Base-by-base conservation (phyloP, 2,888 invertebrate species). In the Cephus spinipes region DNA sequence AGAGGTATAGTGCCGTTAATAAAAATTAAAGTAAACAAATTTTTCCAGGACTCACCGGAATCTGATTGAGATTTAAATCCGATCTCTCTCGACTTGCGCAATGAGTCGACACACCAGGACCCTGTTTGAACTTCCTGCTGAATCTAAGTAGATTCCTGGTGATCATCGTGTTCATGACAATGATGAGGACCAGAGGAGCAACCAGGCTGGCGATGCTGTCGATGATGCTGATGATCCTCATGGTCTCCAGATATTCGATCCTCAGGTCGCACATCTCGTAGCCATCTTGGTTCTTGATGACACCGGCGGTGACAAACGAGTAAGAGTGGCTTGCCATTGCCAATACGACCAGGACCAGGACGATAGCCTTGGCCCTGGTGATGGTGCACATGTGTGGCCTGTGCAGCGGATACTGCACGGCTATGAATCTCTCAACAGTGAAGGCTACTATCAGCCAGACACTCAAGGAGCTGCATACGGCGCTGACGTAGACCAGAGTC, bases 401-500 rank as follows among this genome's bases (percentile, higher is more conserved):
- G 76, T 93, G 93, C 15, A 94, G 86, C 0, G 94, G 94, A 85
- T 94, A 94, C 83, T 94, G 94, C 0, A 95, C 94, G 4, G 95
- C 95, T 71, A 95, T 94, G 89, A 94, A 95, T 77, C 95, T 91
- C 86, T 95, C 95, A 2, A 94, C 93, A 1, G 95, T 95, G 87
- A 95, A 95, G 0, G 94, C 94, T 9, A 95, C 95, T 68, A 95
- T 94, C 55, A 95, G 90, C 95, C 95, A 95, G 3, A 94, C 95
- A 85, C 94, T 94, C 15, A 95, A 88, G 76, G 94, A 95, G 81
- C 94, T 94, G 92, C 93, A 94, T 1, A 93, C 93, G 33, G 93
- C 92, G 77, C 92, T 92, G 2, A 93, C 84, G 85, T 94, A 94
- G 55, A 93, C 91, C 36, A 93, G 87, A 9, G 92, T 89, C 85